Conservation (phyloP, 2,113 vertebrate species). For the Empidonax traillii region DNA sequence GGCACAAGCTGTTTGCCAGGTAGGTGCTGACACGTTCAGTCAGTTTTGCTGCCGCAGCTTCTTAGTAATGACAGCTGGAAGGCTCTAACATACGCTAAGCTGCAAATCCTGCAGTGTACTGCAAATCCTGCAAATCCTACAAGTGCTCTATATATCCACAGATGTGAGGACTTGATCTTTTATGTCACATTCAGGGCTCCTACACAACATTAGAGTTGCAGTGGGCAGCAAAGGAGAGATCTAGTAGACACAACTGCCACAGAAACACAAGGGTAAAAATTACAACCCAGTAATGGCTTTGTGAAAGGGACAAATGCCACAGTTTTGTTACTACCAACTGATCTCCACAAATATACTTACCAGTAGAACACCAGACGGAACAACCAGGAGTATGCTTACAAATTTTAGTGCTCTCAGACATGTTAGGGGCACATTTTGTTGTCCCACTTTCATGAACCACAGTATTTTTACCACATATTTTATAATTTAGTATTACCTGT, state of each 20-base stretch:
- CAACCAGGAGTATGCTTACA: neutral
- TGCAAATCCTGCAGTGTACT: neutral
- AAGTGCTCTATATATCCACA: neutral
- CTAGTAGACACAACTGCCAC: neutral
- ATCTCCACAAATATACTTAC: too few species aligned
- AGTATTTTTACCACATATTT: neutral
- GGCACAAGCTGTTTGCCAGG: neutral
- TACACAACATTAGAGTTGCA: neutral
- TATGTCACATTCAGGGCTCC: neutral
- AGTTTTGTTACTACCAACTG: neutral
- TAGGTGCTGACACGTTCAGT: neutral
- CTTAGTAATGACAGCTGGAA: neutral
- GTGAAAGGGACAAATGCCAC: neutral
- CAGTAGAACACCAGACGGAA: neutral
- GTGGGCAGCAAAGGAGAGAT: neutral
- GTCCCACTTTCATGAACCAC: neutral
- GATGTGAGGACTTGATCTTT: neutral
- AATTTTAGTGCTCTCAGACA: neutral
- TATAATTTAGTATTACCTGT: neutral
- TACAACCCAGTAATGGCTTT: neutral
- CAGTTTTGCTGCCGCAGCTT: neutral
- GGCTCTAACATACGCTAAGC: neutral
- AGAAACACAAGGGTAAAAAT: neutral
- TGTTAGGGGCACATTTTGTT: neutral
- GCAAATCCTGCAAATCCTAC: neutral